Evolutionary conservation across 2,797 vertebrate species (phyloP), one percentile per base, ranked within the genome.

Genomic region (Oophaga sylvatica): DNA sequence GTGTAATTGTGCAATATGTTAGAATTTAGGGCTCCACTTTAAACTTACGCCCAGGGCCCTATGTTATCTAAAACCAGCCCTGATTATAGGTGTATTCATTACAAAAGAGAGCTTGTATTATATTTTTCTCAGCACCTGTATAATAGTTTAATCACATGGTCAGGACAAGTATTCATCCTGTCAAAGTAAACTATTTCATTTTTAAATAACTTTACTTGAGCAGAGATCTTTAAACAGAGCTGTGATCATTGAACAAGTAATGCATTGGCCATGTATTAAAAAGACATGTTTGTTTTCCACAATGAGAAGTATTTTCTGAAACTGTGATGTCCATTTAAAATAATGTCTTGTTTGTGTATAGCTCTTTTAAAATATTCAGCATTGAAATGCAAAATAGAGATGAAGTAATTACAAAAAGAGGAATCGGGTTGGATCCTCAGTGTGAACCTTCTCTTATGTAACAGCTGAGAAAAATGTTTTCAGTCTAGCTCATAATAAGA

Each of bases 401-500:
- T 29, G 0, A 68, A 70, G 29, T 11, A 5, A 12, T 45, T 73
- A 45, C 9, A 22, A 48, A 22, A 73, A 45, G 29, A 22, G 17
- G 0, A 17, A 35, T 71, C 35, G 68, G 68, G 17, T 71, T 16
- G 17, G 31, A 35, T 26, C 26, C 12, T 6, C 22, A 26, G 12
- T 53, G 73, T 53, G 48, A 53, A 26, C 48, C 5, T 88, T 71
- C 48, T 19, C 48, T 68, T 83, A 83, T 22, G 70, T 83, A 87
- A 48, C 81, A 71, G 29, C 78, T 26, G 15, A n/a, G 45, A 59
- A 87, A 60, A 83, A 45, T 35, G 31, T 80, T 88, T 87, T 70
- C 26, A 62, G 75, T 71, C 81, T 79, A 84, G 75, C 81, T 84
- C 81, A 88, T 79, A 88, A 83, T 84, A 79, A 60, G 29, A 65